Base-by-base conservation (phyloP, 2,888 invertebrate genomes). In the Cosmia trapezina region DNA sequence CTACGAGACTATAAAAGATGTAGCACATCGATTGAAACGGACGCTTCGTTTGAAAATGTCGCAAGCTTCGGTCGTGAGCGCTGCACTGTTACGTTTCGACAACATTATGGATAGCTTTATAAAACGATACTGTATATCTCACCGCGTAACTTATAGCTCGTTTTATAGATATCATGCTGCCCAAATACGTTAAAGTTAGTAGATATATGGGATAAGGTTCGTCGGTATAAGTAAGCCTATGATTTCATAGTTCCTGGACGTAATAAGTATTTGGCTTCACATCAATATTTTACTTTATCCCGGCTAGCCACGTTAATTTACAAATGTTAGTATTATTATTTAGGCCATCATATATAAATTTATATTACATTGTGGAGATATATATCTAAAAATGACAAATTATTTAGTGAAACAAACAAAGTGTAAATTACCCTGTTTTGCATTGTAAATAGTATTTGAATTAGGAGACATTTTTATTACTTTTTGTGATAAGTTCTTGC, bases 381-480 rank as follows among this genome's bases (percentile, higher is more conserved):
- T 95, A 94, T 95, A 95, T 94, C 91, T 87, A 88, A 91, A 94
- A 94, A 94, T 94, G 93, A 95, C 94, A 96, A 95, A 95, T 94
- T 94, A 93, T 92, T 93, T 95, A 95, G 94, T 93, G 86, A 91
- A 92, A 88, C 89, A 89, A 89, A 89, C 89, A 90, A 91, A 91
- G 91, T 91, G 89, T 92, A 93, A 91, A 91, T 93, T 92, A 91
- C 89, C 92, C 91, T 95, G 90, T 91, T 94, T 95, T 95, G 94
- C 95, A 90, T 88, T 96, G 95, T 96, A 96, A 93, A 96, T 96
- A 95, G 91, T 91, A 94, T 93, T 91, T 89, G 90, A 90, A 91
- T 89, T 91, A 91, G 91, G 89, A 89, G 86, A 88, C 84, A 87
- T 87, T 89, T 89, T 89, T 84, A 85, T 87, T 89, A 84, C 77